phyloP scores from a whole-genome alignment of 1,140 invertebrate species.

The Hirudo medicinalis region DNA sequence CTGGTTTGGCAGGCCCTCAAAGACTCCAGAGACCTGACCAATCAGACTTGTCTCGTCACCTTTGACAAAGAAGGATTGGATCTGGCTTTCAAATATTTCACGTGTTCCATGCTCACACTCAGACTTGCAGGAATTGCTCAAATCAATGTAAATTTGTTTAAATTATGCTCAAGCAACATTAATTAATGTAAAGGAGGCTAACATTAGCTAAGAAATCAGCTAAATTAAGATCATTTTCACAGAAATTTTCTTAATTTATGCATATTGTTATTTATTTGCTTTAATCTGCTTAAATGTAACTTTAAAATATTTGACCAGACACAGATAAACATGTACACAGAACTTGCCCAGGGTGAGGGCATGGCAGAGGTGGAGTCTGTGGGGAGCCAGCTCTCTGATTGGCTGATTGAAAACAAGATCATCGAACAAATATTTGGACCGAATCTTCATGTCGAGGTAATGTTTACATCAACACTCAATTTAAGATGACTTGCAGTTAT shows the following conservation, averaged over 20 bases:
- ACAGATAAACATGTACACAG: conserved; percentile 8
- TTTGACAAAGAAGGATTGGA: conserved; percentile 70
- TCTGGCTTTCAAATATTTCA: conserved; percentile 86
- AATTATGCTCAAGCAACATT: conserved; percentile 13
- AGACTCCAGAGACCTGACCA: conserved; percentile 10
- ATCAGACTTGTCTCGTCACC: conserved; percentile 44
- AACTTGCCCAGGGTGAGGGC: conserved; percentile 6
- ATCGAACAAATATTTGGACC: conserved; percentile 88
- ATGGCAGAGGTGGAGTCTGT: conserved; percentile 36
- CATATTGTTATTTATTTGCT: too few species aligned
- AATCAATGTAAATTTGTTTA: conserved; percentile 53
- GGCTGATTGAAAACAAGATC: conserved; percentile 78
- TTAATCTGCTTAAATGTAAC: too few species aligned
- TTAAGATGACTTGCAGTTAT: background rate
- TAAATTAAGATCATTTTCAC: too few species aligned
- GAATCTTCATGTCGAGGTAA: conserved; percentile 81
- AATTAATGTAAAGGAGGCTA: too few species aligned
- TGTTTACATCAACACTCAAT: too few species aligned
- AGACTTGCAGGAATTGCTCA: conserved; percentile 77
- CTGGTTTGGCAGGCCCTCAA: conserved; percentile 87
- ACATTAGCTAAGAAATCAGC: too few species aligned
- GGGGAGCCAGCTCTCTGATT: conserved; percentile 67
- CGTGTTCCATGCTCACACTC: conserved; percentile 75
- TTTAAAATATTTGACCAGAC: conserved; percentile 2
- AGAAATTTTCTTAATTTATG: too few species aligned